Percentiles rank a stretch among this genome's conserved stretches.
phyloP scores from a whole-genome alignment of 2,888 invertebrate species.

The Lordiphosa fenestrarum region DNA sequence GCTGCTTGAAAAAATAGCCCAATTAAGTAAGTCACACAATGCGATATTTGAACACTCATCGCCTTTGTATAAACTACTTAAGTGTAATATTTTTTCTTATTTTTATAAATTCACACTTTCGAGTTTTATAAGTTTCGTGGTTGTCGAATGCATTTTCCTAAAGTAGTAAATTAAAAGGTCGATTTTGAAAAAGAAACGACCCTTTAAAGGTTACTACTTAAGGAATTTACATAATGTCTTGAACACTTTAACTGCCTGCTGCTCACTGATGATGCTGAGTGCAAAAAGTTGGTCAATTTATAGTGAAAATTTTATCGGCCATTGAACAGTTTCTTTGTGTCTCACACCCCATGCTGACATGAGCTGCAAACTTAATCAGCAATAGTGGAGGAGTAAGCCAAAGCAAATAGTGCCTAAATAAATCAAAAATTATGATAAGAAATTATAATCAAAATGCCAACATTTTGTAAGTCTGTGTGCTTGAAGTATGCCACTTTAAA shows the following conservation, averaged over 20 bases:
- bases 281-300: constrained; percentile 16
- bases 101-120: not conserved
- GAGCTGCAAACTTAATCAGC: not conserved
- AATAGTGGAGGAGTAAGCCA: too few species aligned
- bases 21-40: constrained; percentile 31
- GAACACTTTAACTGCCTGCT: not conserved
- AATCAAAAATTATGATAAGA: constrained; percentile 5
- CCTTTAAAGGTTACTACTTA: constrained; percentile 62
- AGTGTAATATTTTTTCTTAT: constrained; percentile 1
- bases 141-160: constrained; percentile 12
- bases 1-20: constrained; percentile 11
- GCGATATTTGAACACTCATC: constrained; percentile 14
- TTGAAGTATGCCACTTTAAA: constrained; percentile 21
- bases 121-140: not conserved
- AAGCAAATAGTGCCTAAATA: constrained; percentile 15
- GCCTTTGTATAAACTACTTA: constrained; percentile 38
- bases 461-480: not conserved
- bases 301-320: constrained; percentile 13
- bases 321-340: constrained; percentile 1
- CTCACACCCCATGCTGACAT: constrained; percentile 6
- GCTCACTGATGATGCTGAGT: constrained; percentile 4
- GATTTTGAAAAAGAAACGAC: constrained; percentile 19
- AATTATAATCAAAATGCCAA: not conserved
- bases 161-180: constrained; percentile 62
- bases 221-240: constrained; percentile 19